Evolutionary conservation across 2,797 vertebrate genomes (phyloP).

Genomic region (Microctenopoma steveboyesi): DNA sequence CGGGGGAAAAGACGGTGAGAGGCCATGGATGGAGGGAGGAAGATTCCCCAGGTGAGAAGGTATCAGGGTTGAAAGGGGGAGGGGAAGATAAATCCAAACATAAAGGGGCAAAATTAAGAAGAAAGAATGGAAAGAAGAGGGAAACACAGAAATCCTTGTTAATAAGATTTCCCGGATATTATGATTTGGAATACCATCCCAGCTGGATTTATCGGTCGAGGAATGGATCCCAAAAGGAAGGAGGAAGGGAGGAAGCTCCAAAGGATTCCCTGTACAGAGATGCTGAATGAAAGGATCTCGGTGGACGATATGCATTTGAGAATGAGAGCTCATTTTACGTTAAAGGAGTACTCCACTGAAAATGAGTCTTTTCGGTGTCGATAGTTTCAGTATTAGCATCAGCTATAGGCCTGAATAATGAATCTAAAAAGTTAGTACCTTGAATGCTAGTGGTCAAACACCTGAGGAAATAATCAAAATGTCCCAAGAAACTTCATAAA

Average conservation of each 20-base stretch:
- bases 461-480: too few relatives aligned
- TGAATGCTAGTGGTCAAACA: neutral
- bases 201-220: constrained; percentile 45
- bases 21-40: constrained; percentile 52
- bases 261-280: constrained; percentile 57
- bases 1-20: constrained; percentile 42
- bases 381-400: neutral
- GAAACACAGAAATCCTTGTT: constrained; percentile 80
- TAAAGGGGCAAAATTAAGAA: constrained; percentile 43
- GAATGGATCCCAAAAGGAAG: constrained; percentile 58
- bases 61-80: constrained; percentile 3
- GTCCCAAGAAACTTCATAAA: too few relatives aligned
- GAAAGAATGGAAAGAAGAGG: constrained; percentile 50
- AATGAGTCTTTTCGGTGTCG: neutral
- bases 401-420: neutral
- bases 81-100: constrained; percentile 61
- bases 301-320: constrained; percentile 50
- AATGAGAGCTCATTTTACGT: constrained; percentile 42
- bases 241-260: constrained; percentile 53
- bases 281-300: constrained; percentile 65
- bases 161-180: constrained; percentile 77
- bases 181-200: constrained; percentile 65
- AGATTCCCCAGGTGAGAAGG: constrained; percentile 50
- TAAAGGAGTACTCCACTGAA: constrained; percentile 47
- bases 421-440: constrained; percentile 8